phyloP scores from a whole-genome alignment of 1,140 invertebrate species.

The Meteorus sp. region DNA sequence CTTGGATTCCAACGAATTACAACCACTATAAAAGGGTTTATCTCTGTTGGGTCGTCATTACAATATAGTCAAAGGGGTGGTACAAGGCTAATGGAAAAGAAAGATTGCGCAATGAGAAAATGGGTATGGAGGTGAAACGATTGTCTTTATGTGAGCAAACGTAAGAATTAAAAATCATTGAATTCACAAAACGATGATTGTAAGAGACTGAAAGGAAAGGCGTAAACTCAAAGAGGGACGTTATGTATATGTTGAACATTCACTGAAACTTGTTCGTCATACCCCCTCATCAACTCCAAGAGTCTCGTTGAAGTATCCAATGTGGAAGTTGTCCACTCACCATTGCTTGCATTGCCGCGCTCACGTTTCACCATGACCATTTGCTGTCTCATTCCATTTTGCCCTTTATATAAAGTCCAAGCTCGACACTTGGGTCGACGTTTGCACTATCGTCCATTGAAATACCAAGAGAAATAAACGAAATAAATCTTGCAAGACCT shows the following conservation, averaged over 20 bases:
- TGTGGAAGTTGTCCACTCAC: conserved; percentile 17
- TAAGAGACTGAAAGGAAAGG: no score
- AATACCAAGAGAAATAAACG: conserved; percentile 61
- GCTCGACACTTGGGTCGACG: conserved; percentile 22
- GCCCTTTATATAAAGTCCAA: conserved; percentile 6
- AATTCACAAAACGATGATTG: no score
- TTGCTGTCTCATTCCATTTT: background rate
- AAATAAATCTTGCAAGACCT: conserved; percentile 61
- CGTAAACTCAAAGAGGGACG: no score
- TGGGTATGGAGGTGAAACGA: no score
- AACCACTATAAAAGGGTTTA: conserved; percentile 37
- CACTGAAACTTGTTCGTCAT: no score
- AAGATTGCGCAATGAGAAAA: no score
- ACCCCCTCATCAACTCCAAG: background rate
- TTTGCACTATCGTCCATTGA: conserved; percentile 54
- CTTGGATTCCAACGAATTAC: conserved; percentile 31
- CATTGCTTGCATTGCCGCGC: no score
- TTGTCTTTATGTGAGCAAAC: conserved; percentile 12
- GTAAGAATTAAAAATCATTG: conserved; percentile 21
- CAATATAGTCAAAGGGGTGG: conserved; percentile 28
- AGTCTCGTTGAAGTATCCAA: conserved; percentile 26
- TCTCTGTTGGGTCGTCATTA: conserved; percentile 25
- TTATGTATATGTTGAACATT: no score
- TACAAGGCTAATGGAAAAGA: conserved; percentile 51
- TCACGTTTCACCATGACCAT: background rate